These are phyloP conservation scores for Magallana nippona DNA, from an alignment of 2,888 invertebrate species.

Conservation along the genomic window DNA sequence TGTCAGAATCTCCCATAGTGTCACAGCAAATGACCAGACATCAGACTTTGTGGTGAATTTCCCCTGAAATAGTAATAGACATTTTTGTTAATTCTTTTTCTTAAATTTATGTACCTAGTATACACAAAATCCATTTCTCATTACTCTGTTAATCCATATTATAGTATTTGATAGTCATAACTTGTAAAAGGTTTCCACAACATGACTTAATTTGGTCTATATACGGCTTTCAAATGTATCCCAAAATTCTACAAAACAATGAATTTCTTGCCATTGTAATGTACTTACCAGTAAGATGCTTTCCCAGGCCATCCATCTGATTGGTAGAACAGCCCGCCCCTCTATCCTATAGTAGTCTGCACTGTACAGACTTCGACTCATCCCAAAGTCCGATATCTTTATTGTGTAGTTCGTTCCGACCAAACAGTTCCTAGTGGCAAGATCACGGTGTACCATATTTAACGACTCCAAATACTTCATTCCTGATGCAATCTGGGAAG, in stretches of 20 bases:
- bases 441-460: slow-evolving; percentile 93
- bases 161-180: too few species aligned
- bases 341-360: slow-evolving; percentile 91
- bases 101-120: too few species aligned
- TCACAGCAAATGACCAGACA: slow-evolving; percentile 94
- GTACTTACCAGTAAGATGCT: slow-evolving; percentile 83
- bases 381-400: slow-evolving; percentile 80
- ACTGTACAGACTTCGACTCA: slow-evolving; percentile 78
- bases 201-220: too few species aligned
- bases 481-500: slow-evolving; percentile 92
- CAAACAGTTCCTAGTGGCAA: slow-evolving; percentile 92
- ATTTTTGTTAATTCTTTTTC: too few species aligned
- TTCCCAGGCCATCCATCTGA: slow-evolving; percentile 96
- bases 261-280: too few species aligned
- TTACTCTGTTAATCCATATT: too few species aligned
- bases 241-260: too few species aligned
- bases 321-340: slow-evolving; percentile 88
- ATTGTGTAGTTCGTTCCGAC: slow-evolving; percentile 89
- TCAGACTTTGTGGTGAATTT: slow-evolving; percentile 93
- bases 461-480: slow-evolving; percentile 93
- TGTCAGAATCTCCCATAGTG: slow-evolving; percentile 91
- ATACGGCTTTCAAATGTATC: too few species aligned
- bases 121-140: too few species aligned
- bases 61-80: slow-evolving; percentile 83
- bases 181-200: too few species aligned